phyloP scores from a whole-genome alignment of 2,888 invertebrate genomes.

The Brenthis hecate region DNA sequence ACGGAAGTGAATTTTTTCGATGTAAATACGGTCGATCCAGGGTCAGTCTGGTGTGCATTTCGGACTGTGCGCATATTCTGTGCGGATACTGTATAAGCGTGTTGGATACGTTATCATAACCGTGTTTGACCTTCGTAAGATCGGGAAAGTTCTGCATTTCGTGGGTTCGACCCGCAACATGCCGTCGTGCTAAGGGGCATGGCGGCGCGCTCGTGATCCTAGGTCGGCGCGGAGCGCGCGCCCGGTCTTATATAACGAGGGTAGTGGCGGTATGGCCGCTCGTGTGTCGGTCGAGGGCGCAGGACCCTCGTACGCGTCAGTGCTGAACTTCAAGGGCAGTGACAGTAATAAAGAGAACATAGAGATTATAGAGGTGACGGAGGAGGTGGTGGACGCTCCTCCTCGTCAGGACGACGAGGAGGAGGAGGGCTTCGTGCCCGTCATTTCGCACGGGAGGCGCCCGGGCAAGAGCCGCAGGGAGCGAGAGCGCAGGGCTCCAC shows the following conservation, averaged over 20 bases:
- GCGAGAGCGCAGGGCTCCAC: conserved; percentile 67
- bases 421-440: conserved; percentile 78
- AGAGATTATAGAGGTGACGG: conserved; percentile 77
- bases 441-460: conserved; percentile 72
- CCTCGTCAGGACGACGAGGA: conserved; percentile 64
- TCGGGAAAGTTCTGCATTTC: conserved; percentile 65
- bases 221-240: conserved; percentile 82
- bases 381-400: conserved; percentile 63
- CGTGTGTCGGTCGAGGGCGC: conserved; percentile 79
- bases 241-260: conserved; percentile 79
- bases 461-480: conserved; percentile 70
- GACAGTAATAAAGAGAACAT: conserved; percentile 85
- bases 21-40: conserved; percentile 80
- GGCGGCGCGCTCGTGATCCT: conserved; percentile 82
- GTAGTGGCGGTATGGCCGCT: conserved; percentile 81
- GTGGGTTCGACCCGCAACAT: conserved; percentile 75
- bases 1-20: conserved; percentile 80
- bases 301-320: conserved; percentile 88
- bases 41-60: conserved; percentile 76
- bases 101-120: conserved; percentile 52
- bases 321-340: conserved; percentile 84
- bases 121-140: conserved; percentile 56
- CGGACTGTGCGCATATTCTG: conserved; percentile 68
- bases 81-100: conserved; percentile 52
- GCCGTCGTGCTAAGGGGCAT: conserved; percentile 76